phyloP scores from a whole-genome alignment of 2,113 vertebrate genomes.

The Platichthys flesus region DNA sequence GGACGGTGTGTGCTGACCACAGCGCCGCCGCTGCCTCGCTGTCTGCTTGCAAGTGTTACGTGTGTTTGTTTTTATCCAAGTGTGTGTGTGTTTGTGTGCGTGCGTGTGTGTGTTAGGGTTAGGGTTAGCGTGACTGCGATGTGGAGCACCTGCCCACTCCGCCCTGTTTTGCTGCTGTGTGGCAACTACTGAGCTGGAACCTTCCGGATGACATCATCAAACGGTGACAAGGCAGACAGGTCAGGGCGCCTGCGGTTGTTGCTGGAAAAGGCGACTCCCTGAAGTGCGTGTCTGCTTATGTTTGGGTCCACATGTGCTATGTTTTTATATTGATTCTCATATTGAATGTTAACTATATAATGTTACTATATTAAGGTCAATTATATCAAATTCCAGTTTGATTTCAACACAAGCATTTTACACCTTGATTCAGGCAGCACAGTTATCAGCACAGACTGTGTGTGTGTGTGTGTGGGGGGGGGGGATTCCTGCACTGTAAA shows the following conservation, averaged over 20 bases:
- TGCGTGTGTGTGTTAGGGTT: constrained; percentile 30
- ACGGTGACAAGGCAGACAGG: constrained; percentile 70
- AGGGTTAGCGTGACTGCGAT: constrained; percentile 53
- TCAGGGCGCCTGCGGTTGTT: constrained; percentile 67
- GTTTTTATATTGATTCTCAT: constrained; percentile 2
- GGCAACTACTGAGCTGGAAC: constrained; percentile 56
- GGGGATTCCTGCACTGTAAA: no score
- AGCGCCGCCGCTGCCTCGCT: constrained; percentile 36
- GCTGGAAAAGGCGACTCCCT: constrained; percentile 61
- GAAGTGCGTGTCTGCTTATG: constrained; percentile 13
- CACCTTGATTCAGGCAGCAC: no score
- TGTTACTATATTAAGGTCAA: neutral
- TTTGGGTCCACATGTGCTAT: constrained; percentile 8
- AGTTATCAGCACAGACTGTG: neutral
- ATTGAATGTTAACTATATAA: neutral
- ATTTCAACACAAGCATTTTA: no score
- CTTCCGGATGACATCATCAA: constrained; percentile 78
- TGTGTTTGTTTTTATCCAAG: constrained; percentile 56
- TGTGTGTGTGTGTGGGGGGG: neutral
- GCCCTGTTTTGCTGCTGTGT: constrained; percentile 51
- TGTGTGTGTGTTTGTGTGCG: constrained; percentile 42
- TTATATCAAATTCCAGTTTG: no score
- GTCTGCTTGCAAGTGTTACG: constrained; percentile 47
- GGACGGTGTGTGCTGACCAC: constrained; percentile 49
- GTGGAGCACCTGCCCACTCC: constrained; percentile 69